Evolutionary conservation across 2,797 vertebrate species (phyloP).

Genomic region (Crocidura indochinensis): DNA sequence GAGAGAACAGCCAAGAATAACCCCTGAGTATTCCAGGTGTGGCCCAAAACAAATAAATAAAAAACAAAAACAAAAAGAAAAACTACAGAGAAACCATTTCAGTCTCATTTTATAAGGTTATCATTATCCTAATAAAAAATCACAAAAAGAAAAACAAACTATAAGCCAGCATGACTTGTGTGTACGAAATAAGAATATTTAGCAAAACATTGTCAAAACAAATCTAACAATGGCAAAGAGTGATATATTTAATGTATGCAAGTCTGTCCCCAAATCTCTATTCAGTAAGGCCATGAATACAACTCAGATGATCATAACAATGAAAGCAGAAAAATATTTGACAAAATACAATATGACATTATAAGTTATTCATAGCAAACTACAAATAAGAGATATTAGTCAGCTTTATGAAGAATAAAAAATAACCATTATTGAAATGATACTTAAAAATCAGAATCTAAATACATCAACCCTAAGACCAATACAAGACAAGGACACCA

Average conservation of each 20-base stretch:
- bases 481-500: background rate
- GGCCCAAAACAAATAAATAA: too few species aligned
- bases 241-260: background rate
- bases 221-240: background rate
- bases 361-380: background rate
- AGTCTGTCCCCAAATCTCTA: background rate
- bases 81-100: background rate
- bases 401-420: slow-evolving; percentile 4
- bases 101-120: background rate
- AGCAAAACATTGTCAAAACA: background rate
- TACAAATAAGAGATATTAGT: background rate
- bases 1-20: too few species aligned
- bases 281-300: background rate
- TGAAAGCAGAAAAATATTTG: background rate
- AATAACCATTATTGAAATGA: too few species aligned
- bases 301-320: background rate
- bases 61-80: background rate
- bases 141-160: slow-evolving; percentile 13
- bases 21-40: too few species aligned
- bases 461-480: background rate
- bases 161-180: background rate
- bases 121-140: background rate
- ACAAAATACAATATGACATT: background rate
- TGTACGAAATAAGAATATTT: background rate
- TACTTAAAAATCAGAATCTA: background rate